These are phyloP conservation scores for Drosophila anomelani DNA, from an alignment of 2,888 invertebrate genomes.

Conservation along the genomic window DNA sequence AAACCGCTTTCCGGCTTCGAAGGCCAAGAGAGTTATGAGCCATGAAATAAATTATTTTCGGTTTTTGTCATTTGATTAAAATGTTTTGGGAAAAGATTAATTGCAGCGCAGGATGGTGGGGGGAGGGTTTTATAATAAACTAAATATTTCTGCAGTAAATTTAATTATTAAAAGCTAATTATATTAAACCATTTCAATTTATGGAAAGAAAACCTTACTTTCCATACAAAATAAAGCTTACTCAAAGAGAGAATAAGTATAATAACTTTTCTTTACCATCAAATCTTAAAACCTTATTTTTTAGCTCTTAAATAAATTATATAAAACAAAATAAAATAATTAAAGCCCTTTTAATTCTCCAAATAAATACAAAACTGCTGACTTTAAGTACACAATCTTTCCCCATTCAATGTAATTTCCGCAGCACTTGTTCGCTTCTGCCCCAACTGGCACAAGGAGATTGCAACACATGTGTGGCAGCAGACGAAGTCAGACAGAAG, in stretches of 20 bases:
- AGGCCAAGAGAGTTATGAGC: slow-evolving; percentile 58
- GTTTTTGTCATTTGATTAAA: slow-evolving; percentile 77
- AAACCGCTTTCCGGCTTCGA: slow-evolving; percentile 40
- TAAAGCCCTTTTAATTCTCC: no score
- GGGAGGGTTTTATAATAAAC: no score
- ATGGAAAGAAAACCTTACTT: no score
- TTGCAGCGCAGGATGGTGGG: slow-evolving; percentile 47
- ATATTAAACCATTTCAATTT: no score
- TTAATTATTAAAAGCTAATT: no score
- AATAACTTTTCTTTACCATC: neutral
- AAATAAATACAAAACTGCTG: neutral
- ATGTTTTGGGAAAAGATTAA: slow-evolving; percentile 65
- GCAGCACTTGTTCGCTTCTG: slow-evolving; percentile 14
- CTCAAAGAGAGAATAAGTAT: neutral
- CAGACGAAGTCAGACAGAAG: slow-evolving; percentile 7
- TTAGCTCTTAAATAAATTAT: neutral
- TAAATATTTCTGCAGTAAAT: no score
- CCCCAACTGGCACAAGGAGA: slow-evolving; percentile 43
- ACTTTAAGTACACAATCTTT: slow-evolving; percentile 11
- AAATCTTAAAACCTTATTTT: neutral
- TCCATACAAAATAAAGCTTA: neutral
- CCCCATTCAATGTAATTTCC: slow-evolving; percentile 33
- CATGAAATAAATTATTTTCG: slow-evolving; percentile 73
- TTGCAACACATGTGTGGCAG: slow-evolving; percentile 51
- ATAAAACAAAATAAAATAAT: neutral